These are phyloP conservation scores for Lymantria monacha DNA, from an alignment of 2,888 invertebrate genomes.

Conservation along the genomic window DNA sequence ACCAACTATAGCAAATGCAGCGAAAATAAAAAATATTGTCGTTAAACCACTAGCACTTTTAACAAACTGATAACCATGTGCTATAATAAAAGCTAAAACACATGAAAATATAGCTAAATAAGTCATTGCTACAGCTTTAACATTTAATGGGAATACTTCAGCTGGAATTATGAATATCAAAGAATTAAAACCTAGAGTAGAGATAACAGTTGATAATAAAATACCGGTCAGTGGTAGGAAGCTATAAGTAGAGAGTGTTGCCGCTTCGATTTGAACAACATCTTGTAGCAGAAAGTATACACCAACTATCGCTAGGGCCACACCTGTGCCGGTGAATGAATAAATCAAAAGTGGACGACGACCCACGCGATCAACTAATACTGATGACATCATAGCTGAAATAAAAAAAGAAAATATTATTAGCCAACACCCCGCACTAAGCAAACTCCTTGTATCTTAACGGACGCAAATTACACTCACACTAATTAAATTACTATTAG, in stretches of 20 bases:
- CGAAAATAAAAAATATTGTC: constrained; percentile 69
- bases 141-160: constrained; percentile 77
- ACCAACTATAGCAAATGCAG: constrained; percentile 61
- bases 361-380: constrained; percentile 50
- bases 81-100: constrained; percentile 63
- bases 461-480: too few relatives aligned
- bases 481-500: too few relatives aligned
- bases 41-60: constrained; percentile 62
- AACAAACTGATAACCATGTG: constrained; percentile 68
- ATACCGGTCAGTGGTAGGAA: constrained; percentile 63
- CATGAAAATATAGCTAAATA: constrained; percentile 65
- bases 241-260: constrained; percentile 20
- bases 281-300: constrained; percentile 54
- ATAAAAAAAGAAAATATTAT: not conserved
- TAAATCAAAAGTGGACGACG: constrained; percentile 62
- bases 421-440: too few relatives aligned
- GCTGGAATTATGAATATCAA: constrained; percentile 70
- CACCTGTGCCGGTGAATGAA: constrained; percentile 50
- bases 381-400: constrained; percentile 47
- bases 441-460: too few relatives aligned
- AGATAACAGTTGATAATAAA: constrained; percentile 40
- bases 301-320: constrained; percentile 36
- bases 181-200: constrained; percentile 65
- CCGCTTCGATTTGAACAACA: constrained; percentile 23
- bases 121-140: constrained; percentile 75